Conservation (phyloP, 2,797 vertebrate species). For the Leptodactylus fallax region DNA sequence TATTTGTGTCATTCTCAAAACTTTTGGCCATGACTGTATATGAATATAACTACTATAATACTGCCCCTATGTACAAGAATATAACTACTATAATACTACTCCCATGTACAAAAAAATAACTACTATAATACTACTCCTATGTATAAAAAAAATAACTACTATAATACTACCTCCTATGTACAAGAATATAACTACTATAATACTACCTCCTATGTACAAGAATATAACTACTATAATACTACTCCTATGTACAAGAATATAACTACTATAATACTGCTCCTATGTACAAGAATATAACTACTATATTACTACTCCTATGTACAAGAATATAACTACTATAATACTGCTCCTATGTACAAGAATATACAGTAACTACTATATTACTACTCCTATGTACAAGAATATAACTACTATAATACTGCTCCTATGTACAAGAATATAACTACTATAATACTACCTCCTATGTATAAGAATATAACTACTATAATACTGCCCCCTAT, state of each 20-base stretch:
- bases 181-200: too few relatives aligned
- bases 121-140: not conserved
- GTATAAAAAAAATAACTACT: not conserved
- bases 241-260: not conserved
- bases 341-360: not conserved
- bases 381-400: not conserved
- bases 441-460: too few relatives aligned
- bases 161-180: not conserved
- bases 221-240: not conserved
- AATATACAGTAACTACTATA: slow-evolving; percentile 30
- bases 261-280: not conserved
- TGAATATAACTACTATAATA: slow-evolving; percentile 13
- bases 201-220: too few relatives aligned
- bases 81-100: not conserved
- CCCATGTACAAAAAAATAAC: not conserved
- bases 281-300: too few relatives aligned
- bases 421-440: too few relatives aligned
- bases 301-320: too few relatives aligned
- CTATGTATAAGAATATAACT: not conserved
- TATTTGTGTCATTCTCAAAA: too few relatives aligned
- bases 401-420: too few relatives aligned
- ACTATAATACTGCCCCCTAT: not conserved
- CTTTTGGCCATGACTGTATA: too few relatives aligned
- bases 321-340: not conserved
- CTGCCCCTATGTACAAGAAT: not conserved